A percentile compares a stretch with the other conserved stretches of the same genome.
These are phyloP conservation scores for Oligia fasciuncula DNA, from an alignment of 2,888 invertebrate genomes.

Conservation along the genomic window DNA sequence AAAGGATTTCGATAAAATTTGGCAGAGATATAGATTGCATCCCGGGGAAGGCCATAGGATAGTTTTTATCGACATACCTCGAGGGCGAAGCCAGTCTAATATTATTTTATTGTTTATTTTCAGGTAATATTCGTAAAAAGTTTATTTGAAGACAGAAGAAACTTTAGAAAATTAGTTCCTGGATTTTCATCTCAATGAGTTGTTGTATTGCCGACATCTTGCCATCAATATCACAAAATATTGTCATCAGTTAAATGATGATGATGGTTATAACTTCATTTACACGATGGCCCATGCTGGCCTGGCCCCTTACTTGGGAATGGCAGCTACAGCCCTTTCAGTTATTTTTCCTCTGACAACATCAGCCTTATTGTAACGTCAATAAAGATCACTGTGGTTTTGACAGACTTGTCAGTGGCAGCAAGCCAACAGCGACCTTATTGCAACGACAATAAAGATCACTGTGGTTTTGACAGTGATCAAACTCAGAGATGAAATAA, in stretches of 20 bases:
- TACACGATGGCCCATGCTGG: not conserved
- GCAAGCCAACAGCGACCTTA: too few species aligned
- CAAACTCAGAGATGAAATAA: not conserved
- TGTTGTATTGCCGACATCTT: conserved; percentile 23
- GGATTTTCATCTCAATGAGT: conserved; percentile 71
- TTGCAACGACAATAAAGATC: not conserved
- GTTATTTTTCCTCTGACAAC: not conserved
- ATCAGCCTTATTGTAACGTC: too few species aligned
- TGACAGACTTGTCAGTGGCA: too few species aligned
- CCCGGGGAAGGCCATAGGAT: too few species aligned
- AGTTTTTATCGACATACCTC: too few species aligned
- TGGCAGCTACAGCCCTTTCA: not conserved
- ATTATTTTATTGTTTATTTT: conserved; percentile 47
- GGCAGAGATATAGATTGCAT: too few species aligned
- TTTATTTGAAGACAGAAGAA: conserved; percentile 92
- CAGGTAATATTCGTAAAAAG: conserved; percentile 94
- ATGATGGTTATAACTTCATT: not conserved
- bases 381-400: not conserved
- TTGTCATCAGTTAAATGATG: not conserved
- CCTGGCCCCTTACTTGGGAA: not conserved
- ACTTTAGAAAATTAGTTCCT: conserved; percentile 73
- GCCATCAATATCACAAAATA: conserved; percentile 7
- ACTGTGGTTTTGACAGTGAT: not conserved
- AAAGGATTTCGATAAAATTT: too few species aligned
- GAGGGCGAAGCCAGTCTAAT: too few species aligned